These are phyloP conservation scores for Ephialtes manifestator DNA, from an alignment of 2,888 invertebrate species.

Conservation along the genomic window DNA sequence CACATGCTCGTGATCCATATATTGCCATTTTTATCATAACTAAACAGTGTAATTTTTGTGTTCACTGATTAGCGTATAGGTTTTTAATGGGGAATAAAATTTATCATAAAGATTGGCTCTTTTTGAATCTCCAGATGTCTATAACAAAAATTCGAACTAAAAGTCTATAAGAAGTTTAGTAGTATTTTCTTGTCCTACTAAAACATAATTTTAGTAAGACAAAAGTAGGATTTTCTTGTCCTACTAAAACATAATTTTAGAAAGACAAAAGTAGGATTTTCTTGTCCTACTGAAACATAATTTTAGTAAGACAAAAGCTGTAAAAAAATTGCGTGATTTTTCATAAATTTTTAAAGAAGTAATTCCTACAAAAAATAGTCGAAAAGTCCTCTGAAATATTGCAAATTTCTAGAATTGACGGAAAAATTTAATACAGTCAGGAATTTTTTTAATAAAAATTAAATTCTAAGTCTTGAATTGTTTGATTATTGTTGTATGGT, in stretches of 20 bases:
- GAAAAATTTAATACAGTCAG: too few relatives aligned
- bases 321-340: not conserved
- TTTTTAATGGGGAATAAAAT: not conserved
- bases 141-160: not conserved
- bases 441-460: too few relatives aligned
- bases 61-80: not conserved
- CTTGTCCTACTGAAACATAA: too few relatives aligned
- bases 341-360: not conserved
- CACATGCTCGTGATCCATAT: not conserved
- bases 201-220: too few relatives aligned
- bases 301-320: not conserved
- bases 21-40: not conserved
- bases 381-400: not conserved
- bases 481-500: not conserved
- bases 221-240: too few relatives aligned
- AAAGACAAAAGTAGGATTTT: too few relatives aligned
- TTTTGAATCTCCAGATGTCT: not conserved
- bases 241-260: too few relatives aligned
- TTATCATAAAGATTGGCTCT: not conserved
- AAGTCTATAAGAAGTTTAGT: too few relatives aligned
- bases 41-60: not conserved
- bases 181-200: too few relatives aligned
- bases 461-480: not conserved
- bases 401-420: too few relatives aligned
- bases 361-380: not conserved